Evolutionary conservation across 1,140 invertebrate species (phyloP).

Genomic region (Goniozus legneri): DNA sequence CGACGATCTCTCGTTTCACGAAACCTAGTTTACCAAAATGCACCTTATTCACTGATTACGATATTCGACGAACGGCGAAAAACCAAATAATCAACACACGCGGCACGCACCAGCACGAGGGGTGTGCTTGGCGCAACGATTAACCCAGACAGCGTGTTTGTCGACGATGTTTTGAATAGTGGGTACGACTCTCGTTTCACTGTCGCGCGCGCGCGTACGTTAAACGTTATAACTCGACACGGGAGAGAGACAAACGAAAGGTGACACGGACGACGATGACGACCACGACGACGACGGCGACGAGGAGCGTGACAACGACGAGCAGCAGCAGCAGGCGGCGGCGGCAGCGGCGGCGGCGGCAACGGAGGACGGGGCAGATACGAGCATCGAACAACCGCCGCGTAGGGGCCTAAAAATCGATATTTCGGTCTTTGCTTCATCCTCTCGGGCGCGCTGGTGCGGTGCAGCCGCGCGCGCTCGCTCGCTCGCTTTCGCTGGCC

Average conservation of each 20-base stretch:
- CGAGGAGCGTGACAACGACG: constrained; percentile 12
- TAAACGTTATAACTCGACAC: no score
- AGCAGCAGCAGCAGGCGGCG: not conserved
- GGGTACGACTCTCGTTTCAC: no score
- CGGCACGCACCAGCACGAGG: no score
- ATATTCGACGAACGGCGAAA: not conserved
- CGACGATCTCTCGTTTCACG: not conserved
- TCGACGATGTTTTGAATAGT: no score
- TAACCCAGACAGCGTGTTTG: no score
- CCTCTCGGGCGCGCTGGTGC: constrained; percentile 27
- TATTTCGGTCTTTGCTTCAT: constrained; percentile 57
- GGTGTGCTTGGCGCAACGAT: no score
- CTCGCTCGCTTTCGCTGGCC: constrained; percentile 24
- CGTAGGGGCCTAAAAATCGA: constrained; percentile 56
- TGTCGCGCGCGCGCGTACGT: no score
- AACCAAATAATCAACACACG: no score
- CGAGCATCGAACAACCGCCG: constrained; percentile 53
- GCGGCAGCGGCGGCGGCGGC: constrained; percentile 15
- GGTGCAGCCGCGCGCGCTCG: constrained; percentile 24
- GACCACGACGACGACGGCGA: constrained; percentile 4
- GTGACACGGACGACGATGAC: constrained; percentile 9
- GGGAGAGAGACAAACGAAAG: no score
- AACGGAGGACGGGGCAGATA: constrained; percentile 44
- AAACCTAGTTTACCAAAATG: no score
- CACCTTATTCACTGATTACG: constrained; percentile 8